These are phyloP conservation scores for Ladona fulva DNA, from an alignment of 1,140 invertebrate species.

Conservation along the genomic window DNA sequence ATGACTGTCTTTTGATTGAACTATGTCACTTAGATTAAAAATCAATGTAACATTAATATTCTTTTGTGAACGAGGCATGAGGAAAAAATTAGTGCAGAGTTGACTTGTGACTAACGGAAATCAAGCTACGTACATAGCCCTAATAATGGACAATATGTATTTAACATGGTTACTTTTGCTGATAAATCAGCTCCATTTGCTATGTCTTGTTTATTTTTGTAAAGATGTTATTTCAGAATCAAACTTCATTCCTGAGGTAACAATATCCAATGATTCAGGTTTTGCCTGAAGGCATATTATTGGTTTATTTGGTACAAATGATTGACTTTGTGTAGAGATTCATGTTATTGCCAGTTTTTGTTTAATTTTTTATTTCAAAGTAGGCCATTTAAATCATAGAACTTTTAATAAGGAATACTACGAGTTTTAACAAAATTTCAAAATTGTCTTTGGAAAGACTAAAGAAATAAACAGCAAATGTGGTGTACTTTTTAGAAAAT, in stretches of 20 bases:
- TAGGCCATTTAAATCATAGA: background rate
- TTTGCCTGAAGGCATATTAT: background rate
- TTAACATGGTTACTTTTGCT: constrained; percentile 2
- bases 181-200: constrained; percentile 1
- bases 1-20: background rate
- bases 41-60: background rate
- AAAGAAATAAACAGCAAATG: background rate
- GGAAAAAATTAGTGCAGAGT: background rate
- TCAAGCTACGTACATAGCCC: background rate
- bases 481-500: constrained; percentile 7
- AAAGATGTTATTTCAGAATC: background rate
- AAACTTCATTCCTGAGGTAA: constrained; percentile 9
- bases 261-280: background rate
- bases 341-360: background rate
- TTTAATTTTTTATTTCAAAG: background rate
- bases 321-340: background rate
- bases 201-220: background rate
- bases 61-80: background rate
- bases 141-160: background rate
- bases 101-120: background rate
- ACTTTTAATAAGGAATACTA: background rate
- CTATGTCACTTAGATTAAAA: background rate
- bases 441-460: background rate
- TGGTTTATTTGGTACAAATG: background rate
- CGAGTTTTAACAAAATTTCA: background rate